A percentile compares a stretch with the other conserved stretches of the same genome.
Evolutionary conservation across 2,113 vertebrate species (phyloP).

Genomic region (Dipodomys ordii): DNA sequence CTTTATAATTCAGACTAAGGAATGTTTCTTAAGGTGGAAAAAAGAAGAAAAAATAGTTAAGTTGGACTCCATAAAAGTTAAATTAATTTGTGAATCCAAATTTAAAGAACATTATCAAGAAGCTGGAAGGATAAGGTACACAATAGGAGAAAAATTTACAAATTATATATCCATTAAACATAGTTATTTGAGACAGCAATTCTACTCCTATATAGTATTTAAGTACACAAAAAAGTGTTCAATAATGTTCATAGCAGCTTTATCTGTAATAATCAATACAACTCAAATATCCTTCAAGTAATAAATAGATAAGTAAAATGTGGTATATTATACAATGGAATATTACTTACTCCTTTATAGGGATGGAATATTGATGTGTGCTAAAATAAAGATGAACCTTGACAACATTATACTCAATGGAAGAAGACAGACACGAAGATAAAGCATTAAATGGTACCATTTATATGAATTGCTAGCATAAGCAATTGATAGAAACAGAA

Average conservation of each 20-base stretch:
- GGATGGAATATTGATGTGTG: not conserved
- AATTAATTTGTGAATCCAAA: constrained; percentile 20
- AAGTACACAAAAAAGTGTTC: not conserved
- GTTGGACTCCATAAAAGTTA: not conserved
- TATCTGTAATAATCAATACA: constrained; percentile 18
- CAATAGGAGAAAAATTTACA: constrained; percentile 16
- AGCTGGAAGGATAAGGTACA: not conserved
- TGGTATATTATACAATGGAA: not conserved
- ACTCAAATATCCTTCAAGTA: not conserved
- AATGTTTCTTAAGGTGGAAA: constrained; percentile 1
- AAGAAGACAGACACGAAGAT: not conserved
- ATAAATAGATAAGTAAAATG: not conserved
- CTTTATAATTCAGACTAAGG: not conserved
- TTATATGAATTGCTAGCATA: constrained; percentile 46
- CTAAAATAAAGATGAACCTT: not conserved
- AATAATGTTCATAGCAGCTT: not conserved
- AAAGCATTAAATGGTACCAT: not conserved
- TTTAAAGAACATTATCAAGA: constrained; percentile 26
- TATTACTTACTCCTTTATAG: constrained; percentile 12
- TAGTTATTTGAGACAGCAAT: constrained; percentile 3
- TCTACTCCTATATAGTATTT: not conserved
- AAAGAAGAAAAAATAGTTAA: constrained; percentile 40
- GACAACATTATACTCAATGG: not conserved
- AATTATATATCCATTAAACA: constrained; percentile 37
- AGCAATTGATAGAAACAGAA: constrained; percentile 29